These are phyloP conservation scores for Pollenia griseotomentosa DNA, from an alignment of 2,888 invertebrate genomes.

Conservation along the genomic window DNA sequence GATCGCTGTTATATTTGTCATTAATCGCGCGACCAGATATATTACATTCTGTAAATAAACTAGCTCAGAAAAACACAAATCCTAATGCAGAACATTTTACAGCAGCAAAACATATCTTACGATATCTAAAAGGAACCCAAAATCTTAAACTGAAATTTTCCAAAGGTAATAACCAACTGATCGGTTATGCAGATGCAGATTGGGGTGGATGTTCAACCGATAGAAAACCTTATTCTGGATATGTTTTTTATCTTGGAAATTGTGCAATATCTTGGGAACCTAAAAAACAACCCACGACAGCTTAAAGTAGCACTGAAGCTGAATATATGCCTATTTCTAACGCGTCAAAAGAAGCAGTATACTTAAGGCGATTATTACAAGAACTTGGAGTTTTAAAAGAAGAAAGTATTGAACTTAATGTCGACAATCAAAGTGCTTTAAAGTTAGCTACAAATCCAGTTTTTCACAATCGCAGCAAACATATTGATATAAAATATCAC, in stretches of 20 bases:
- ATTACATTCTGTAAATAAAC: neutral
- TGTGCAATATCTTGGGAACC: no score
- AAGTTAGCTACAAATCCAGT: constrained; percentile 31
- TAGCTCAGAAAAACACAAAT: neutral
- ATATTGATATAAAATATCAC: no score
- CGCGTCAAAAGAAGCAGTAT: neutral
- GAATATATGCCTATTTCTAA: neutral
- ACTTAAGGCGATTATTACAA: constrained; percentile 15
- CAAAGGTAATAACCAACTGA: no score
- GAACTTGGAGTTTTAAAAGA: constrained; percentile 13
- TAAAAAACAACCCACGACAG: no score
- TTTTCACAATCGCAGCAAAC: constrained; percentile 12
- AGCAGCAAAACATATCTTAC: neutral
- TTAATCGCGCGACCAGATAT: no score
- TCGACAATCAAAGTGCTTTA: constrained; percentile 36
- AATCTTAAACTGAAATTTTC: no score
- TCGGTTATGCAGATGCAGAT: neutral
- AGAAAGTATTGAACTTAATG: constrained; percentile 16
- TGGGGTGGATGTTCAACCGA: neutral
- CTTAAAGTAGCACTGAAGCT: no score
- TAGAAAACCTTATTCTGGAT: no score
- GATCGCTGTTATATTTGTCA: no score
- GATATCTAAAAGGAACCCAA: no score
- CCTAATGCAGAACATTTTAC: neutral
- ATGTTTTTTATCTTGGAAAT: no score